Conservation (phyloP, 2,113 vertebrate species). For the Sprattus sprattus region DNA sequence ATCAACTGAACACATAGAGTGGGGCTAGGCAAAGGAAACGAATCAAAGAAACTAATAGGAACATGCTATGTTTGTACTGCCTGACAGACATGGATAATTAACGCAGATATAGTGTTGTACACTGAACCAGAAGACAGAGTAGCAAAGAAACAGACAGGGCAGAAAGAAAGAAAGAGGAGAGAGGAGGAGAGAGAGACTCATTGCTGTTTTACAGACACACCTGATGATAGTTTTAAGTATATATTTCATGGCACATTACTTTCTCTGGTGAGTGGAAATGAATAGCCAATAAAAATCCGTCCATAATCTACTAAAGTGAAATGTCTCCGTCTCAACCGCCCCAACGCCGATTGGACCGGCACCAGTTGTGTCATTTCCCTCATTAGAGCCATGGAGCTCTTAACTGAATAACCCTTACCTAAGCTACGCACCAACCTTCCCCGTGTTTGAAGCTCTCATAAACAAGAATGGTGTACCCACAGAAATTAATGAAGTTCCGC, state of each 20-base stretch:
- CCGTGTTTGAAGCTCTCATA: background rate
- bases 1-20: background rate
- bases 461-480: background rate
- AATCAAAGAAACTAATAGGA: background rate
- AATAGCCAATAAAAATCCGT: slow-evolving; percentile 16
- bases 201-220: background rate
- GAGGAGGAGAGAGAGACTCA: background rate
- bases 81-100: background rate
- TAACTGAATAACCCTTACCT: background rate
- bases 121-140: background rate
- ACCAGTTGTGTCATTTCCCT: background rate
- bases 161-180: background rate
- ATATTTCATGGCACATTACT: slow-evolving; percentile 25
- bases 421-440: background rate
- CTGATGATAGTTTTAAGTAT: slow-evolving; percentile 10
- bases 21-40: background rate
- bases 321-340: background rate
- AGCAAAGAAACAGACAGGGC: background rate
- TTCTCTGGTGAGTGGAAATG: slow-evolving; percentile 24
- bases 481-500: background rate
- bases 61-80: background rate
- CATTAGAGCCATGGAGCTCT: background rate
- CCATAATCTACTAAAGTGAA: slow-evolving; percentile 1
- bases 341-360: background rate
- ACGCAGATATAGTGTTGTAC: background rate